phyloP scores from a whole-genome alignment of 2,888 invertebrate species.

The Sicus ferrugineus region DNA sequence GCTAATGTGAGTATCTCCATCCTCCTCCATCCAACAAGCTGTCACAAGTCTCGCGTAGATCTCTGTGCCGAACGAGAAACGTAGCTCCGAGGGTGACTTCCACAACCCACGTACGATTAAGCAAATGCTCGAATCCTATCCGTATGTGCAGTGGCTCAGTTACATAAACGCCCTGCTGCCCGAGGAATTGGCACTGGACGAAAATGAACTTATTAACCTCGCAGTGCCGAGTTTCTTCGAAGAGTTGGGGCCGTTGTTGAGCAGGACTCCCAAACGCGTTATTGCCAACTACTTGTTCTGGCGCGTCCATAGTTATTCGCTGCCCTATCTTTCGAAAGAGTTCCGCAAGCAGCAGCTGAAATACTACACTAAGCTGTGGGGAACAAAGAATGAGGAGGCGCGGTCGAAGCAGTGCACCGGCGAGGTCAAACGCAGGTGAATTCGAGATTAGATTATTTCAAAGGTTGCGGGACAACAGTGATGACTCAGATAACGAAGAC shows the following conservation, averaged over 20 bases:
- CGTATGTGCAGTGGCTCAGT: constrained; percentile 68
- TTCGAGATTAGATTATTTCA: neutral
- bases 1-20: constrained; percentile 79
- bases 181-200: constrained; percentile 69
- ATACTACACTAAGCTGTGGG: constrained; percentile 82
- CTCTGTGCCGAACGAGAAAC: constrained; percentile 86
- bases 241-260: constrained; percentile 72
- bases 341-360: constrained; percentile 80
- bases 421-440: constrained; percentile 77
- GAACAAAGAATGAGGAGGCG: constrained; percentile 83
- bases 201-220: constrained; percentile 82
- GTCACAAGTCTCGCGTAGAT: constrained; percentile 69
- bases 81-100: constrained; percentile 88
- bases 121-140: constrained; percentile 78
- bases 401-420: constrained; percentile 93
- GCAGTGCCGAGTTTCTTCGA: constrained; percentile 85
- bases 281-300: constrained; percentile 93
- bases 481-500: neutral
- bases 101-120: constrained; percentile 90
- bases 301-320: constrained; percentile 84
- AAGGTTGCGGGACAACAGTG: neutral
- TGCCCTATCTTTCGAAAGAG: constrained; percentile 81
- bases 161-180: constrained; percentile 85
- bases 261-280: constrained; percentile 70
- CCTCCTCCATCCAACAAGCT: neutral